Evolutionary conservation across 1,140 invertebrate genomes (phyloP), one percentile per base, ranked within the genome.

Genomic region (Rhagoletis pomonella): DNA sequence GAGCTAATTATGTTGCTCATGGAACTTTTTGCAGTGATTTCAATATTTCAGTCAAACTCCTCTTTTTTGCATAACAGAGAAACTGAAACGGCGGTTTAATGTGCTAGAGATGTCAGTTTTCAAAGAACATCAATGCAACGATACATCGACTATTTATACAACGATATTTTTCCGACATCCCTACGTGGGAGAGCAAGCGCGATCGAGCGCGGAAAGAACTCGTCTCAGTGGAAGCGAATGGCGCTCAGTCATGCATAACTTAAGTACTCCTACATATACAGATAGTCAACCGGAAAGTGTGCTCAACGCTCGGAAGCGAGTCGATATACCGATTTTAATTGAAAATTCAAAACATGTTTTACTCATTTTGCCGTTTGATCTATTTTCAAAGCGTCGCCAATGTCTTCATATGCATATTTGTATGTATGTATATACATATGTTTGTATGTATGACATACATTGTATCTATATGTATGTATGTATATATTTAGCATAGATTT

Each of bases 261-360:
- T 67, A 4, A 17, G n/a, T 67, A 39, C 29, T 29, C 64, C 5
- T 67, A 29, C 29, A 7, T 62, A 62, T 14, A 9, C 2, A 29
- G 29, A 14, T 14, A 62, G 12, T 3, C 4, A 62, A 14, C 12
- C n/a, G 12, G 0, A 62, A 62, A 17, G 60, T 19, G 64, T 39
- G 29, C 29, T 67, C 64, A 67, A 6, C 42, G 73, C 47, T 81
- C 44, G 47, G 73, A 81, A 81, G 47, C 73, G 73, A 47, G 44
- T 81, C 73, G 73, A 10, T 29, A 47, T 81, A 81, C 73, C 73
- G 73, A 81, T 81, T 81, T 47, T 81, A 81, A 81, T 81, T 81
- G 73, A 81, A 81, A 81, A 81, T 81, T 81, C 73, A 81, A 81
- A 81, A 81, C 73, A 81, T 81, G 73, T 58, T 55, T 58, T 81